phyloP scores from a whole-genome alignment of 30 jellyfish, hydroid and myxozoan species.

The Cassiopea andromeda region DNA sequence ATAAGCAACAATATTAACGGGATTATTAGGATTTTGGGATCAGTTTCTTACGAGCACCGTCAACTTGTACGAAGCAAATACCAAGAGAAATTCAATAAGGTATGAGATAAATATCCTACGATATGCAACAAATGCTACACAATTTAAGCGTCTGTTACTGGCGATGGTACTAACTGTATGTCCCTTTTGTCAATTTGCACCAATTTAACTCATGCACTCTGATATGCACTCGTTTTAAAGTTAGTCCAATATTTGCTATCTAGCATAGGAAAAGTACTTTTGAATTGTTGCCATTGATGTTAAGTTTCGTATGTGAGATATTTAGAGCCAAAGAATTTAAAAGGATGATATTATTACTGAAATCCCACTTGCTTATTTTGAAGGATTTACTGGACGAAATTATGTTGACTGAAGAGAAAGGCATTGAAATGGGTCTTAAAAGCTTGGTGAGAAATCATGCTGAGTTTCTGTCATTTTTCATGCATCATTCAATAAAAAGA shows the following conservation, averaged over 20 bases:
- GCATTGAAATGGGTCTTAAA: constrained; percentile 15
- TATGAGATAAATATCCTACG: background rate
- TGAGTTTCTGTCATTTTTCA: constrained; percentile 35
- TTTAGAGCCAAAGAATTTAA: too few relatives aligned
- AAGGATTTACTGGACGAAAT: constrained; percentile 51
- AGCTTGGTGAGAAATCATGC: constrained; percentile 25
- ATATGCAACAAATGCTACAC: too few relatives aligned
- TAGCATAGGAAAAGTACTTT: too few relatives aligned
- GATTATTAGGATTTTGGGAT: constrained; percentile 38
- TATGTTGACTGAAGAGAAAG: constrained; percentile 20
- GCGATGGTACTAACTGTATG: too few relatives aligned
- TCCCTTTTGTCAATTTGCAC: too few relatives aligned
- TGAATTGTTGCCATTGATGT: too few relatives aligned
- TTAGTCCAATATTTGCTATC: too few relatives aligned
- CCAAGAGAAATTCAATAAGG: constrained; percentile 58
- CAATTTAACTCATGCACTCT: too few relatives aligned
- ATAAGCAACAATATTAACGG: constrained; percentile 3
- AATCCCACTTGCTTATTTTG: background rate
- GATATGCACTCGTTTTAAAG: too few relatives aligned
- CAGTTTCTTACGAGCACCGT: constrained; percentile 51
- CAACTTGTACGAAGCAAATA: constrained; percentile 36
- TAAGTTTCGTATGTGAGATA: too few relatives aligned
- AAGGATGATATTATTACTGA: background rate
- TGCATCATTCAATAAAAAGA: constrained; percentile 43
- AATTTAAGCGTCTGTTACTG: too few relatives aligned